Base-by-base conservation (phyloP, 2,113 vertebrate species). In the Phoxinus phoxinus region DNA sequence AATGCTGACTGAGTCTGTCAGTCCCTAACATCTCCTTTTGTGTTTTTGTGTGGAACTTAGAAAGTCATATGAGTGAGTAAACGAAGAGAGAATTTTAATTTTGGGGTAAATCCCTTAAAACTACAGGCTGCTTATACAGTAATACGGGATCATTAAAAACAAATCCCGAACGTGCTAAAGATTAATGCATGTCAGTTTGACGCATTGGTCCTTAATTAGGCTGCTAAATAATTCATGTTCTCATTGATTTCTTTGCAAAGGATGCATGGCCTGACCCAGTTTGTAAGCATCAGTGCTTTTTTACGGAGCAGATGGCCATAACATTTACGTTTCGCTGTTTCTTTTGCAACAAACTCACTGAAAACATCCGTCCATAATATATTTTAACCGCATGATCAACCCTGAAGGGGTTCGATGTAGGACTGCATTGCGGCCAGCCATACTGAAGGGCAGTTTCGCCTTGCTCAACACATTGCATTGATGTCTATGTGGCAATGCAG, bases 211-310 rank as follows among this genome's bases (percentile, higher is more conserved):
- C 53, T 87, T 37, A 89, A 89, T 91, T 85, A 6, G 69, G 58
- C n/a, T 82, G 46, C 27, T 93, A 44, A 91, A 93, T 93, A 86
- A 93, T 94, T 91, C 23, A 92, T 63, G 61, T 44, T 46, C 69
- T 41, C 69, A 63, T 75, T 81, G 84, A 83, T 77, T 84, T 86
- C 81, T 84, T 88, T 85, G 37, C 84, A 71, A 17, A 61, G 46
- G 44, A 81, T n/a, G 61, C 69, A 81, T 86, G 82, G 27, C 82
- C 81, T 72, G 89, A 87, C 86, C 83, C 48, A 81, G 21, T 83
- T 86, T 80, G 13, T 63, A 30, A 30, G 69, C 25, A 59, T 63
- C 58, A 25, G 25, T 35, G 58, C 23, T 59, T 56, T 41, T 21
- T 37, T 23, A 35, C 58, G 53, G 23, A 32, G 30, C 56, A 37